Base-by-base conservation (phyloP, 2,888 invertebrate genomes). In the Microctonus brassicae region DNA sequence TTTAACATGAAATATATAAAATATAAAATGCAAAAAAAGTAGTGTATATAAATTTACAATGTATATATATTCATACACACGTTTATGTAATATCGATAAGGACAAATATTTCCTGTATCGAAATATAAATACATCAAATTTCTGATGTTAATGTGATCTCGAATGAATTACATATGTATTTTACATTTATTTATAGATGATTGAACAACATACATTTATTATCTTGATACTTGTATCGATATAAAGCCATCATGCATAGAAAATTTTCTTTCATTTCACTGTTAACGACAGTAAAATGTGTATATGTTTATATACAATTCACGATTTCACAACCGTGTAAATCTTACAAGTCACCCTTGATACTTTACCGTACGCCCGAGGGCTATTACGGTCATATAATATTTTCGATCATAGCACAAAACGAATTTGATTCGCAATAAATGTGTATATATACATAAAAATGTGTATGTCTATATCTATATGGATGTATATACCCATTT, bases 281-380 rank as follows among this genome's bases (percentile, higher is more conserved):
- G 34, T 53, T 63, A 64, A 42, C 52, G 63, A 36, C 29, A 53
- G 20, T 17, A 42, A 13, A 42, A 42, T n/a, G 3, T n/a, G 3
- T 58, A 53, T 24, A 53, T 24, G 26, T 7, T 13, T 57, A 57
- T 77, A 78, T 76, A 76, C 78, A 78, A 78, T 80, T 70, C 76
- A 67, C 70, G 76, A 76, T 78, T 83, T 82, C 82, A 82, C 78
- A 77, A 73, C 75, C 72, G 76, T 76, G 77, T 78, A 82, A 81
- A 82, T 80, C 75, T 76, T 75, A 69, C 72, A 74, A 72, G 73
- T 34, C 68, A 42, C 61, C 24, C 62, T 47, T 26, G 52, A 67
- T 57, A 67, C 66, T 66, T 60, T 52, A 61, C 60, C 42, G 34
- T 10, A 10, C 20, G 53, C 57, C 60, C 29, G 26, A 22, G 61